These are phyloP conservation scores for Lasioglossum marginatum DNA, from an alignment of 2,888 invertebrate genomes.

Conservation along the genomic window DNA sequence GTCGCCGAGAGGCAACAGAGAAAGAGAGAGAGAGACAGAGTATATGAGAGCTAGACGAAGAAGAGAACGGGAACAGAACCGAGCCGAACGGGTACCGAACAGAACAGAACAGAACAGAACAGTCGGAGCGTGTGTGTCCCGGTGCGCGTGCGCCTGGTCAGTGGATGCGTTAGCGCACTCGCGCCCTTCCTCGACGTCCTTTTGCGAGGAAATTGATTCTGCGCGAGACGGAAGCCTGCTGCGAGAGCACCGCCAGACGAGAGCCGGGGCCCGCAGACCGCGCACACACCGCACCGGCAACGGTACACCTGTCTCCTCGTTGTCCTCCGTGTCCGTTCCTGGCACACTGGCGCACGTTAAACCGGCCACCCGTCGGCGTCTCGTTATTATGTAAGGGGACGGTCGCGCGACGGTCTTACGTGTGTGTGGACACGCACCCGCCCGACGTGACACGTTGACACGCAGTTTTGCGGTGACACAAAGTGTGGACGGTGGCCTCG, in stretches of 20 bases:
- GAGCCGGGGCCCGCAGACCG: slow-evolving; percentile 66
- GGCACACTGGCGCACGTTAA: neutral
- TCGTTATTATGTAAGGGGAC: slow-evolving; percentile 67
- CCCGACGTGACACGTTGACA: slow-evolving; percentile 40
- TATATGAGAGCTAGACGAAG: neutral
- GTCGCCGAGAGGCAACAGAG: slow-evolving; percentile 17
- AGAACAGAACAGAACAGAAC: slow-evolving; percentile 5
- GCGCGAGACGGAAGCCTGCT: slow-evolving; percentile 72
- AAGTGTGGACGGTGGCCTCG: slow-evolving; percentile 3
- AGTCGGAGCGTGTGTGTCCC: neutral
- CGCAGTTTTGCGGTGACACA: neutral
- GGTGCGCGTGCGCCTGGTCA: slow-evolving; percentile 43
- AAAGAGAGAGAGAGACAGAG: neutral
- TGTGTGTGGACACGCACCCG: neutral
- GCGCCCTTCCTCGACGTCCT: slow-evolving; percentile 66
- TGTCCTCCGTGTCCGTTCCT: neutral
- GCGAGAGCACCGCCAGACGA: slow-evolving; percentile 61
- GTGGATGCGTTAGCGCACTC: slow-evolving; percentile 63
- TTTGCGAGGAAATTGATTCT: slow-evolving; percentile 80
- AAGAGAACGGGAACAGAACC: neutral
- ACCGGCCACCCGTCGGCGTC: slow-evolving; percentile 8
- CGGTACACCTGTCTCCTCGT: slow-evolving; percentile 14
- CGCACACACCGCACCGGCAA: slow-evolving; percentile 61
- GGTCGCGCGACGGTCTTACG: slow-evolving; percentile 33
- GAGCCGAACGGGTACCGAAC: slow-evolving; percentile 2